A percentile compares a stretch with the other conserved stretches of the same genome.
phyloP scores from a whole-genome alignment of 2,888 invertebrate genomes.

The Protonemura montana region DNA sequence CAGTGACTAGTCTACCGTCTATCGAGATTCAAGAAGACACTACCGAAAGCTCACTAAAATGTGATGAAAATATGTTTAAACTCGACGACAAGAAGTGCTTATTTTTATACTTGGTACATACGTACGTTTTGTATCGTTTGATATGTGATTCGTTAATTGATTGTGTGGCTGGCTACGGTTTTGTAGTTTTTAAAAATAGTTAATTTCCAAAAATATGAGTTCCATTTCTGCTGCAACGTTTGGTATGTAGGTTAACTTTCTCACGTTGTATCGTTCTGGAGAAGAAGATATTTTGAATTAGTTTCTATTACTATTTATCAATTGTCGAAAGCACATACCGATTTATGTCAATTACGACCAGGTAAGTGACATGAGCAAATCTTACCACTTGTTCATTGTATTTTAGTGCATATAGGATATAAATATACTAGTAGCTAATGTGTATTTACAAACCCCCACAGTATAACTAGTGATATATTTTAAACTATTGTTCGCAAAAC shows the following conservation, averaged over 20 bases:
- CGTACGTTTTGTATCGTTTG: background rate
- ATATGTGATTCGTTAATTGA: constrained; percentile 17
- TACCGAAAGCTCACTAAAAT: background rate
- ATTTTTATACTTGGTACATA: background rate
- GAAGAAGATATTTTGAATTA: background rate
- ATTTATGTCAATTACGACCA: too few species aligned
- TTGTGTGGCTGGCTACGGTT: background rate
- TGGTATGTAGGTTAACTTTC: background rate
- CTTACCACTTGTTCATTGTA: too few species aligned
- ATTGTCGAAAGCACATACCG: too few species aligned
- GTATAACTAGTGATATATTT: background rate
- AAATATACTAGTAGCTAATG: too few species aligned
- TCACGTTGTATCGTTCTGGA: background rate
- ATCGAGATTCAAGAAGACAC: background rate
- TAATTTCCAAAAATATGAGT: background rate
- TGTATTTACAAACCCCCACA: too few species aligned
- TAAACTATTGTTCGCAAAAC: background rate
- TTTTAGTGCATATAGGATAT: too few species aligned
- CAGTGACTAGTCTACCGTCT: background rate
- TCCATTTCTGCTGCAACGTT: background rate
- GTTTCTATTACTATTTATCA: too few species aligned
- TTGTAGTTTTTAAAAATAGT: constrained; percentile 13
- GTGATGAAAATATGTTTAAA: background rate
- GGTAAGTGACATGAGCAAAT: background rate
- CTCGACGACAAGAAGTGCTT: background rate